phyloP scores from a whole-genome alignment of 2,113 vertebrate genomes.

The Sterrhoptilus dennistouni region DNA sequence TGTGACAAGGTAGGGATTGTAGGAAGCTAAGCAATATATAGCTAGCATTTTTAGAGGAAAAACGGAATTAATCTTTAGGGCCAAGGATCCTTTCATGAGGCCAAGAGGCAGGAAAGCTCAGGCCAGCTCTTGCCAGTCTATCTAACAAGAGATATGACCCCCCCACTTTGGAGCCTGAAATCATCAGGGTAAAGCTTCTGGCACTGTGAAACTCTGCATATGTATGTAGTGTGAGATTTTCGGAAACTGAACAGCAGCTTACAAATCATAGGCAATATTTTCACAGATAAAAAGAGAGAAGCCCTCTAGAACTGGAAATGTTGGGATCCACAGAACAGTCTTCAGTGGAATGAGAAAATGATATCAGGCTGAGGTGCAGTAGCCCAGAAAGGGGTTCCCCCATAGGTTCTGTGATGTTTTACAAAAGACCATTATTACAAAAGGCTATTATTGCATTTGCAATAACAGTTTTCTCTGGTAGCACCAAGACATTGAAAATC shows the following conservation, averaged over 20 bases:
- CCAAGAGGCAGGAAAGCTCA: neutral
- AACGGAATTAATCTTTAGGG: neutral
- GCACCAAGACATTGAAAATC: neutral
- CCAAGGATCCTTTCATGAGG: neutral
- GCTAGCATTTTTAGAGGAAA: neutral
- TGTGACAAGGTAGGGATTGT: rapidly evolving
- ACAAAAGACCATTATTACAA: neutral
- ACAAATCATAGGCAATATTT: neutral
- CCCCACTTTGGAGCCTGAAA: neutral
- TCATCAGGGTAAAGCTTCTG: neutral
- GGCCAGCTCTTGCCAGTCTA: neutral
- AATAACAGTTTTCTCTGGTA: neutral
- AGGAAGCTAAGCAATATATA: neutral
- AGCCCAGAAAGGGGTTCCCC: neutral
- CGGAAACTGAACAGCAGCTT: neutral
- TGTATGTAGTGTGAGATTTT: neutral
- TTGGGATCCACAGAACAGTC: neutral
- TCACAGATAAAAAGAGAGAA: neutral
- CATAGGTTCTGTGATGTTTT: neutral
- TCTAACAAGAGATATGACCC: neutral
- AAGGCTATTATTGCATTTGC: neutral
- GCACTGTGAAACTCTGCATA: neutral
- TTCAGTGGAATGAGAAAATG: neutral
- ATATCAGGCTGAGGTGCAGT: neutral
- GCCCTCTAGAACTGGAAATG: neutral